phyloP scores from a whole-genome alignment of 2,888 invertebrate species.

The Tetragonisca angustula region DNA sequence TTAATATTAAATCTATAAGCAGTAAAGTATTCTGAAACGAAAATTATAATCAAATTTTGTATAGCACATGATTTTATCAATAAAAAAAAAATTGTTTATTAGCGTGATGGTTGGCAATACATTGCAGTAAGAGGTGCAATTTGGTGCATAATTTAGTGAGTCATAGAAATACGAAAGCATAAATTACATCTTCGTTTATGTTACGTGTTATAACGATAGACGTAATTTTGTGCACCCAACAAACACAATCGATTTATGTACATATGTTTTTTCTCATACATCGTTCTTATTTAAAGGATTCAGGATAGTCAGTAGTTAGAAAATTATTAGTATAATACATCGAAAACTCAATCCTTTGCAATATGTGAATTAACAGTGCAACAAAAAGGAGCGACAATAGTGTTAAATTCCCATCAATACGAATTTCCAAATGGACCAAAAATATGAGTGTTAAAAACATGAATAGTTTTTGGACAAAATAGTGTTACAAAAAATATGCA shows the following conservation, averaged over 20 bases:
- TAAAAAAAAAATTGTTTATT: constrained; percentile 50
- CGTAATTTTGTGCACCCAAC: constrained; percentile 33
- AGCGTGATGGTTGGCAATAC: constrained; percentile 71
- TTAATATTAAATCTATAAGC: neutral
- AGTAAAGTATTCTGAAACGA: neutral
- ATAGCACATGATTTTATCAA: constrained; percentile 9
- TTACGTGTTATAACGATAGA: constrained; percentile 46
- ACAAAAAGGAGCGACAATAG: constrained; percentile 15
- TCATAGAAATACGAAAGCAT: constrained; percentile 60
- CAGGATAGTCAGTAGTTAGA: constrained; percentile 2
- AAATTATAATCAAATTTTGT: constrained; percentile 4
- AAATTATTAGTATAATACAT: constrained; percentile 23
- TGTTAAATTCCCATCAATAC: constrained; percentile 6
- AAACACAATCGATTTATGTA: constrained; percentile 37
- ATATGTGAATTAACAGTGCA: constrained; percentile 32
- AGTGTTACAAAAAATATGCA: constrained; percentile 34
- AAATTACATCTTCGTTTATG: constrained; percentile 54
- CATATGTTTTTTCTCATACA: constrained; percentile 13
- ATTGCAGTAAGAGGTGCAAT: constrained; percentile 77
- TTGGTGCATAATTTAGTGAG: constrained; percentile 67
- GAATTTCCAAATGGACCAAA: neutral
- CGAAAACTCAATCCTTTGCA: neutral
- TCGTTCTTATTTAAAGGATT: constrained; percentile 5
- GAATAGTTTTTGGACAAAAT: constrained; percentile 10
- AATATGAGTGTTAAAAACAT: constrained; percentile 23